Evolutionary conservation across 2,113 vertebrate genomes (phyloP).

Genomic region (Callospermophilus lateralis): DNA sequence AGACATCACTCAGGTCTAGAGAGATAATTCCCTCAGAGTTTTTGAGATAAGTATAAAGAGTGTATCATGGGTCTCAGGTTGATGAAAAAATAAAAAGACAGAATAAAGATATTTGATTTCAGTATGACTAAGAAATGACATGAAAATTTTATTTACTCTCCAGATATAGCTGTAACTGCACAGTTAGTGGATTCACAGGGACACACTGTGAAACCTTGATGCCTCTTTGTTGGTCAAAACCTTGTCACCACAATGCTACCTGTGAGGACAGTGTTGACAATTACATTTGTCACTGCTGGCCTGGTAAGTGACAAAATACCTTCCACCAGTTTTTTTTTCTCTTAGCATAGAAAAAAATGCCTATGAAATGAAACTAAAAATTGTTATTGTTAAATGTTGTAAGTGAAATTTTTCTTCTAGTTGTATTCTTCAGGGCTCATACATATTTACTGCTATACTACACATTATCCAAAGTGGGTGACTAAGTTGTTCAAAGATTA

Average conservation of each 20-base stretch:
- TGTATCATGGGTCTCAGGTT: fast-evolving
- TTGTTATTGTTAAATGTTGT: background rate
- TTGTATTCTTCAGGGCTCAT: background rate
- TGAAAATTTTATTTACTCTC: slow-evolving; percentile 66
- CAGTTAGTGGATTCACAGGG: slow-evolving; percentile 88
- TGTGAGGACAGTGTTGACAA: slow-evolving; percentile 89
- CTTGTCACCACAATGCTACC: slow-evolving; percentile 92
- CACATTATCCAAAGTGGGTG: background rate
- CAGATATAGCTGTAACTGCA: slow-evolving; percentile 93
- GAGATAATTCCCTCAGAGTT: background rate
- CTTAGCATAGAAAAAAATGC: background rate
- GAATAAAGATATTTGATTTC: background rate
- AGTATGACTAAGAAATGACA: background rate
- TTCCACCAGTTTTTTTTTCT: background rate
- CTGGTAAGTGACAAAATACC: slow-evolving; percentile 87
- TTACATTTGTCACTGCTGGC: slow-evolving; percentile 93
- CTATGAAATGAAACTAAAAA: background rate
- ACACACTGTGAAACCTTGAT: slow-evolving; percentile 87
- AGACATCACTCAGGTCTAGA: background rate
- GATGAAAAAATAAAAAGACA: background rate
- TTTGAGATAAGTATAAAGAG: background rate
- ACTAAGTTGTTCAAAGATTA: background rate
- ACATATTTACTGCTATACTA: no score
- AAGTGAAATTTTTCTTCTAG: background rate
- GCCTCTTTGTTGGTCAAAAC: slow-evolving; percentile 89